A percentile compares a stretch with the other conserved stretches of the same genome.
These are phyloP conservation scores for Ptilorrhoa leucosticta DNA, from an alignment of 2,113 vertebrate genomes.

Conservation along the genomic window DNA sequence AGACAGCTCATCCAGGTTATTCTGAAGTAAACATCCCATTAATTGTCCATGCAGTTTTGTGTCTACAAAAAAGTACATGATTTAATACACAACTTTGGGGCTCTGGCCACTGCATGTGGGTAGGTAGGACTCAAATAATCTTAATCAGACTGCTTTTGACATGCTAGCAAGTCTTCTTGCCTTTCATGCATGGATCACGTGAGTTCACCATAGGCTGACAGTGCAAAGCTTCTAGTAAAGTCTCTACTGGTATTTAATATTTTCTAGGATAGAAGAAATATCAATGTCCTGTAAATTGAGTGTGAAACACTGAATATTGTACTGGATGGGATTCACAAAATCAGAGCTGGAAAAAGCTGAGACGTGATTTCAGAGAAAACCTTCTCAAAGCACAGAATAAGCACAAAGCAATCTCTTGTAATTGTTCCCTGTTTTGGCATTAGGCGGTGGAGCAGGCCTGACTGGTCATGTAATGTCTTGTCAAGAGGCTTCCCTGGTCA, in stretches of 20 bases:
- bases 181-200: slow-evolving; percentile 7
- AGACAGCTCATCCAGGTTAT: background rate
- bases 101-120: background rate
- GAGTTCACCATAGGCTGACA: background rate
- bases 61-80: background rate
- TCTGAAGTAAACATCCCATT: slow-evolving; percentile 7
- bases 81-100: background rate
- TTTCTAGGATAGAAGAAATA: background rate
- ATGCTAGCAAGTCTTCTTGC: slow-evolving; percentile 1
- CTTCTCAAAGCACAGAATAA: background rate
- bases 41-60: background rate
- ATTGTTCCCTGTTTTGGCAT: background rate
- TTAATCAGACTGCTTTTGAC: background rate
- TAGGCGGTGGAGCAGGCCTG: background rate
- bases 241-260: background rate
- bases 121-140: background rate
- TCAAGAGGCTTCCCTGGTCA: background rate
- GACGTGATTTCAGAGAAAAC: background rate
- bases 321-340: background rate
- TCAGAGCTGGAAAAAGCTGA: background rate
- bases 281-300: background rate
- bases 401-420: background rate
- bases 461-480: background rate
- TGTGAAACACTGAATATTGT: background rate
- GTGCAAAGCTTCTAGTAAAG: background rate